Conservation (phyloP, 2,888 invertebrate genomes). For the Eurytoma adleriae region DNA sequence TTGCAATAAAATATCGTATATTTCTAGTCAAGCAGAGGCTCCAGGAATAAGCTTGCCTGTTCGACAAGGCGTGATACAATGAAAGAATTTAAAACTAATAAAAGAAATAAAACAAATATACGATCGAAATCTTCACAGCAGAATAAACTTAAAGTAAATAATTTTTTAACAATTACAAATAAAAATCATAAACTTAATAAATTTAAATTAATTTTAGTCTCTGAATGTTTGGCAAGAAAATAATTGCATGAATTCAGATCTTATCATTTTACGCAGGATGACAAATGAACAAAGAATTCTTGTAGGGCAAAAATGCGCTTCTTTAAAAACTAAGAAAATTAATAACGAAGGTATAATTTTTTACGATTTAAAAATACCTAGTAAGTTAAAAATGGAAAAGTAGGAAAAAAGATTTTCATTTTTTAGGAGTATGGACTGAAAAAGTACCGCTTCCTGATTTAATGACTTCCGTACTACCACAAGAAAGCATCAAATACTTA, state of each 20-base stretch:
- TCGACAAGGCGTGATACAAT: no score
- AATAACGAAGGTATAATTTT: conserved; percentile 62
- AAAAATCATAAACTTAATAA: neutral
- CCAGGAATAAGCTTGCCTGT: no score
- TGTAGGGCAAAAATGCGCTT: conserved; percentile 65
- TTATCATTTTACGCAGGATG: conserved; percentile 64
- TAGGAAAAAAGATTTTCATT: neutral
- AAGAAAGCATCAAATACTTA: conserved; percentile 62
- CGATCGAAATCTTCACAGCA: no score
- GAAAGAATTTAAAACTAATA: no score
- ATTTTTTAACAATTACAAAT: no score
- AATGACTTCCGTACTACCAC: conserved; percentile 63
- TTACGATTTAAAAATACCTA: neutral
- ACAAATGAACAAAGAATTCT: conserved; percentile 66
- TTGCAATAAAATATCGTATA: no score
- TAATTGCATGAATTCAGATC: conserved; percentile 60
- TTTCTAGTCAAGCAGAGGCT: no score
- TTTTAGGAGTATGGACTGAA: conserved; percentile 62
- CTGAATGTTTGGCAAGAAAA: neutral
- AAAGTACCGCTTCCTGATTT: conserved; percentile 64
- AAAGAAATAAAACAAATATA: no score
- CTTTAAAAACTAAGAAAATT: conserved; percentile 63
- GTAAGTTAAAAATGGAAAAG: conserved; percentile 2
- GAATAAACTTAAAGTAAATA: no score
- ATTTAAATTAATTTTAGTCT: no score